Percentiles rank a stretch among this genome's conserved stretches.
phyloP scores from a whole-genome alignment of 2,113 vertebrate species.

The Tenrec ecaudatus region DNA sequence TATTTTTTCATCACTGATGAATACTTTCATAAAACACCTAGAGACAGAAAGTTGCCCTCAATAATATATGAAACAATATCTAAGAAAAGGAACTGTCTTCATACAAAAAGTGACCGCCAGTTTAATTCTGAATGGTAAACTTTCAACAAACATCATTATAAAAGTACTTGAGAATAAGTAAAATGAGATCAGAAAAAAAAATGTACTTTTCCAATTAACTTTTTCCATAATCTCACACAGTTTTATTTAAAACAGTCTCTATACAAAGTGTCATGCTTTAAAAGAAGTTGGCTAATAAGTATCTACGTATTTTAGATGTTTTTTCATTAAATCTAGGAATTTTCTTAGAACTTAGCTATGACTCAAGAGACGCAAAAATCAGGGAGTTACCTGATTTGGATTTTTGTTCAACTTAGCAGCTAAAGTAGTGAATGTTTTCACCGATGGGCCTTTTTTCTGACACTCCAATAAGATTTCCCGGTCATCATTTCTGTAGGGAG shows the following conservation, averaged over 20 bases:
- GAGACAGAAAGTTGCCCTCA: constrained; percentile 33
- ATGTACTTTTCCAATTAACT: not conserved
- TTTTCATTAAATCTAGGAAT: constrained; percentile 12
- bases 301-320: constrained; percentile 15
- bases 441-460: constrained; percentile 93
- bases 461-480: constrained; percentile 93
- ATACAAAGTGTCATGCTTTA: constrained; percentile 26
- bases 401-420: constrained; percentile 92
- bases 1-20: constrained; percentile 33
- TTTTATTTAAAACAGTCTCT: constrained; percentile 43
- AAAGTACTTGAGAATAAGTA: constrained; percentile 38
- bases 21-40: constrained; percentile 50
- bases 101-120: not conserved
- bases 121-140: constrained; percentile 26
- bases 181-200: not conserved
- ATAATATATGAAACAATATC: not conserved
- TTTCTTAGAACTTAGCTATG: constrained; percentile 22
- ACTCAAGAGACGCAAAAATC: constrained; percentile 42
- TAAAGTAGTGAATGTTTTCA: constrained; percentile 92
- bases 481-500: constrained; percentile 93
- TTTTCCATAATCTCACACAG: constrained; percentile 8
- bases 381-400: constrained; percentile 89
- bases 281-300: constrained; percentile 9
- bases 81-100: not conserved
- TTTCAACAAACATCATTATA: constrained; percentile 40